Evolutionary conservation across 2,888 invertebrate genomes (phyloP), one percentile per base, ranked within the genome.

Genomic region (Monoplex corrugatus): DNA sequence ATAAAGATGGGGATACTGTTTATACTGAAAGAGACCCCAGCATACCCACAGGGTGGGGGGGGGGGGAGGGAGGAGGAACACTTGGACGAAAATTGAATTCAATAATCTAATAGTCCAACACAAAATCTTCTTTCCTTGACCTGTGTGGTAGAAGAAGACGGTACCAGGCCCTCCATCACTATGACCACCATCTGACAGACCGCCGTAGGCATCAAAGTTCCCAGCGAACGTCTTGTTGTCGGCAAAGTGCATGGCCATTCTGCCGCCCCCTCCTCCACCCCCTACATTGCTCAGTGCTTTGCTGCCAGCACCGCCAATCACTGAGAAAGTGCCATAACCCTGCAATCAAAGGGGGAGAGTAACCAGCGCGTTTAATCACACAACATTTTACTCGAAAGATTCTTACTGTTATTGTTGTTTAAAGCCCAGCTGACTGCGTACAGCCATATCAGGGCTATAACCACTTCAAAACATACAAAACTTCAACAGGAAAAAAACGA

Each of bases 301-400:
- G 63, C 40, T 90, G 0, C 94, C 94, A 86, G 92, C 90, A 0
- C 94, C 94, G 82, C 94, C 94, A 23, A 90, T 91, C 8, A 92
- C 92, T 87, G 93, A 92, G 87, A 94, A 92, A 75, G 92, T 90
- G 23, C 94, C 94, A 89, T 93, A 94, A 13, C 94, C 94, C 94
- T 94, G 88, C 28, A 80, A n/a, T 5, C 57, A 57, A 2, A 57
- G 28, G 2, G 57, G 57, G 57, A 57, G 57, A 28, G 16, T 57
- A 57, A 50, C 16, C 57, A 57, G 57, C 16, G 1, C 2, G 57
- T 16, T 57, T 57, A 57, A 57, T n/a, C 57, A 57, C 19, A 2
- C 16, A 57, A 16, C 8, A 50, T 57, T 57, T 16, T 57, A 57
- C 16, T 57, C 5, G 28, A 57, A 57, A 28, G 57, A 57, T 16